Percentiles rank a stretch among this genome's conserved stretches.
Conservation (phyloP, 2,113 vertebrate species). For the Marmota monax region DNA sequence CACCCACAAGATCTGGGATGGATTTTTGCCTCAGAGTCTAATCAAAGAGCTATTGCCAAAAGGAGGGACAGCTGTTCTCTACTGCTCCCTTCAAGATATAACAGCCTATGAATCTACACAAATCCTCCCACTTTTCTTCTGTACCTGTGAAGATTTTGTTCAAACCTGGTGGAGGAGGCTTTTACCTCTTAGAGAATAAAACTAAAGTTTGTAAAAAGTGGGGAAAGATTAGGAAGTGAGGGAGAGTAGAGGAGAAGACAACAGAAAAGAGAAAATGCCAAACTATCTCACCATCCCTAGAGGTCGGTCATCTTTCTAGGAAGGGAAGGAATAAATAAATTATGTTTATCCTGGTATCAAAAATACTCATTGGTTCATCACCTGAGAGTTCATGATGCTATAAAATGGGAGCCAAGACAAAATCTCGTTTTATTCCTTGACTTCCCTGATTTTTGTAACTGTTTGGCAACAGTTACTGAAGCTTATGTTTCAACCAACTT, state of each 20-base stretch:
- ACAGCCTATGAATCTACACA: neutral
- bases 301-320: constrained; percentile 36
- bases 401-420: neutral
- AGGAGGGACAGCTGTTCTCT: neutral
- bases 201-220: neutral
- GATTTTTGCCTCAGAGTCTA: neutral
- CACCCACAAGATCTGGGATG: neutral
- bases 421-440: constrained; percentile 51
- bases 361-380: neutral
- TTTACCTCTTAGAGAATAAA: neutral
- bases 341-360: neutral
- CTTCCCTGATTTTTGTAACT: constrained; percentile 52
- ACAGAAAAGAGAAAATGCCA: constrained; percentile 54
- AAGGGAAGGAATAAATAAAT: neutral
- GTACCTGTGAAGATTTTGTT: neutral
- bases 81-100: neutral
- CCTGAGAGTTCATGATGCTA: neutral
- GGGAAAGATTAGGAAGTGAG: neutral
- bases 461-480: constrained; percentile 53
- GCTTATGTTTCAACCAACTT: constrained; percentile 65
- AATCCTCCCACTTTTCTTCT: neutral
- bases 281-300: neutral
- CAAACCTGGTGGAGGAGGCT: neutral
- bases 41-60: neutral
- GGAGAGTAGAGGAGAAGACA: neutral